phyloP scores from a whole-genome alignment of 1,140 invertebrate genomes.

The Armadillidium nasatum region DNA sequence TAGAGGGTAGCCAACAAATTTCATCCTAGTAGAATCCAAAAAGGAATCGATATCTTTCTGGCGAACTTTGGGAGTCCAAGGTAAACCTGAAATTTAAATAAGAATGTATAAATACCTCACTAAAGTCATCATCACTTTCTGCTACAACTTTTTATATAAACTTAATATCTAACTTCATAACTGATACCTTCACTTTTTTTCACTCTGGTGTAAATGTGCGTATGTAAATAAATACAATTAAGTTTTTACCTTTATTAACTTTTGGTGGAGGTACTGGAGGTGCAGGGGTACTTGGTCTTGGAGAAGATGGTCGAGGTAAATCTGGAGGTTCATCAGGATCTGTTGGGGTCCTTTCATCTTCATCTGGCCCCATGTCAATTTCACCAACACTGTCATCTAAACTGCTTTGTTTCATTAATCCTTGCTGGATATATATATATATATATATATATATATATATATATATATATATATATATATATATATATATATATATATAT shows the following conservation, averaged over 20 bases:
- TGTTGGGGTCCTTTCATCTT: constrained; percentile 47
- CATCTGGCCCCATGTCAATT: constrained; percentile 54
- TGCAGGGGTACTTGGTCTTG: constrained; percentile 54
- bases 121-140: no score
- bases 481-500: background rate
- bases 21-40: constrained; percentile 81
- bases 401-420: constrained; percentile 87
- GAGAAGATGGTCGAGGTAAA: constrained; percentile 52
- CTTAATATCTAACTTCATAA: no score
- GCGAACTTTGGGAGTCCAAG: constrained; percentile 94
- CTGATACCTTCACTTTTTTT: no score
- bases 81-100: constrained; percentile 58
- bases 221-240: background rate
- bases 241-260: constrained; percentile 27
- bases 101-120: background rate
- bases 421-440: constrained; percentile 53
- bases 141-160: no score
- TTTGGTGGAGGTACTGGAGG: constrained; percentile 47
- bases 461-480: constrained; percentile 3
- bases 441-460: constrained; percentile 22
- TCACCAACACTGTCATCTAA: constrained; percentile 77
- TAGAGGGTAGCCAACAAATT: constrained; percentile 90
- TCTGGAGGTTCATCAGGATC: constrained; percentile 49
- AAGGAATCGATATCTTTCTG: constrained; percentile 88
- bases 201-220: no score